phyloP scores from a whole-genome alignment of 2,113 vertebrate species.

The Colistium nudipinnis region DNA sequence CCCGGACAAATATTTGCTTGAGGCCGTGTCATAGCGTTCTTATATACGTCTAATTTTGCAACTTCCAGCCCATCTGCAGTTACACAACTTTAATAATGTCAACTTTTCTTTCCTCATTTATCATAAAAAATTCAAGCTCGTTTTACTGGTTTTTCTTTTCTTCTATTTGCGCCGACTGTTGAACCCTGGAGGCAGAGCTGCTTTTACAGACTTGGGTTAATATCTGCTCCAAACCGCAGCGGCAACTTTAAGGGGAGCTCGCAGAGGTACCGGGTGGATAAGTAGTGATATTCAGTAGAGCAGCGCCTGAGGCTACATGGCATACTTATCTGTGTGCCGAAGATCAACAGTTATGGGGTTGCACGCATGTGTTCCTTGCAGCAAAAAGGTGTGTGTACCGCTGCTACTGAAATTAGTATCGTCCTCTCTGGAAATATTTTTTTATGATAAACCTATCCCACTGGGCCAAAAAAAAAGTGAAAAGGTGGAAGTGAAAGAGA shows the following conservation, averaged over 20 bases:
- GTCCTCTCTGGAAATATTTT: neutral
- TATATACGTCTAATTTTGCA: neutral
- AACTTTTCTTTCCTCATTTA: neutral
- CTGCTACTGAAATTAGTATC: no score
- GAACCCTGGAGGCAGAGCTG: slow-evolving; percentile 22
- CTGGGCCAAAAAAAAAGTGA: neutral
- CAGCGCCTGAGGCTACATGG: neutral
- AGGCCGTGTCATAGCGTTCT: neutral
- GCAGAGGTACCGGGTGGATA: slow-evolving; percentile 2
- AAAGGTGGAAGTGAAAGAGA: neutral
- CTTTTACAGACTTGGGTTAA: neutral
- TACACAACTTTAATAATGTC: neutral
- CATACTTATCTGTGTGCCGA: neutral
- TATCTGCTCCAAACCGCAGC: slow-evolving; percentile 23
- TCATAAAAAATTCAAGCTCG: neutral
- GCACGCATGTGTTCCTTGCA: neutral
- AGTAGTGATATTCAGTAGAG: neutral
- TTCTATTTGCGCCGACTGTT: slow-evolving; percentile 35
- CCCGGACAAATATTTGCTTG: neutral
- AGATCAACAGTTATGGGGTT: neutral
- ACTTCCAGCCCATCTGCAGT: neutral
- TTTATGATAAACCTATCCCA: neutral
- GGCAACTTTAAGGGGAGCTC: neutral
- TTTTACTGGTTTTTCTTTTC: slow-evolving; percentile 12
- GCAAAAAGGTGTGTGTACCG: neutral